These are phyloP conservation scores for Psophia crepitans DNA, from an alignment of 2,113 vertebrate species.

Conservation along the genomic window DNA sequence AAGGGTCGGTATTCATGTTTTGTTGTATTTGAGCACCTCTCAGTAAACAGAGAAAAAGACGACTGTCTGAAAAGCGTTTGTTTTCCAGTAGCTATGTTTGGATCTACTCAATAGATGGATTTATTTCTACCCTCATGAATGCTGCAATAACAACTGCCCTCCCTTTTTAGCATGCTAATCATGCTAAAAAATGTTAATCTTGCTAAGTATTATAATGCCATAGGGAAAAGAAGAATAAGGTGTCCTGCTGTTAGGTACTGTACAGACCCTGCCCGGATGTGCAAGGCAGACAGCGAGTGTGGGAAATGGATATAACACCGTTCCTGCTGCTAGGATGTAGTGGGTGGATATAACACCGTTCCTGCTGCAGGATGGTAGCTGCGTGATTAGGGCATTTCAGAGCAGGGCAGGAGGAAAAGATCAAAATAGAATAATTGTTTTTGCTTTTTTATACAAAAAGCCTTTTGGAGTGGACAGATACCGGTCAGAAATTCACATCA, in stretches of 20 bases:
- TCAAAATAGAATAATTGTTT: background rate
- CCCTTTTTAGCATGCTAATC: background rate
- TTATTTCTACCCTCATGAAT: background rate
- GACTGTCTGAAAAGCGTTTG: background rate
- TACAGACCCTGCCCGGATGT: background rate
- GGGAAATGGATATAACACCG: background rate
- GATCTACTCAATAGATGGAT: background rate
- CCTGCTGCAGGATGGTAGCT: background rate
- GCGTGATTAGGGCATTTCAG: background rate
- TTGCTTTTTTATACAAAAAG: background rate
- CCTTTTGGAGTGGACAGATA: background rate
- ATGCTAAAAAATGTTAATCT: background rate
- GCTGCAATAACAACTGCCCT: background rate
- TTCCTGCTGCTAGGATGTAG: background rate
- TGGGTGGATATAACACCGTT: background rate
- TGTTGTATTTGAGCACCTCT: background rate
- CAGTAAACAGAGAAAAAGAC: background rate
- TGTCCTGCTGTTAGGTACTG: background rate
- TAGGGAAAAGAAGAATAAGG: background rate
- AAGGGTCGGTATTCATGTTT: background rate
- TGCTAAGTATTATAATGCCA: background rate
- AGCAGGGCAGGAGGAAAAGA: background rate
- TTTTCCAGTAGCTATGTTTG: background rate
- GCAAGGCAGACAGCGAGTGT: background rate
- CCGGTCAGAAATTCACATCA: background rate